Conservation (phyloP, 2,888 invertebrate species). For the Thymelicus sylvestris region DNA sequence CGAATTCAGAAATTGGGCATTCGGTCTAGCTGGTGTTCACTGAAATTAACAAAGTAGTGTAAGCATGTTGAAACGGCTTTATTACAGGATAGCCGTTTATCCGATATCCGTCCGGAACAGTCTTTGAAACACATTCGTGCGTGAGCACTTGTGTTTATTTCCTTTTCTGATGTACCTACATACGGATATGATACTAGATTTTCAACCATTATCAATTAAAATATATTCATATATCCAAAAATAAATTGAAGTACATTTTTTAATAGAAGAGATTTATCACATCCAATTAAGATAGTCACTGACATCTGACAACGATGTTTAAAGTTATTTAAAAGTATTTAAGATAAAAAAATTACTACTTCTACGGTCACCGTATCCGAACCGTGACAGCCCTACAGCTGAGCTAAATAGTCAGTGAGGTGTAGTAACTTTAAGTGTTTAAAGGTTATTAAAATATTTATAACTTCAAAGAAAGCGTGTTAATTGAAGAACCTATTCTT, state of each 20-base stretch:
- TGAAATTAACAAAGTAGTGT: slow-evolving; percentile 10
- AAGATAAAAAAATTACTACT: too few relatives aligned
- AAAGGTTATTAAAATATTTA: slow-evolving; percentile 3
- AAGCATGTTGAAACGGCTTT: slow-evolving; percentile 4
- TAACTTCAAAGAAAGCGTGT: slow-evolving; percentile 4
- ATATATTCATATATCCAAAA: background rate
- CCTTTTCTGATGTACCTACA: background rate
- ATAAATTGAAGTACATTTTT: too few relatives aligned
- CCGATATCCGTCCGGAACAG: too few relatives aligned
- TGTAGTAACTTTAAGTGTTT: slow-evolving; percentile 1
- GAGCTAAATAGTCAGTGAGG: slow-evolving; percentile 1
- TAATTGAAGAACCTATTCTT: background rate
- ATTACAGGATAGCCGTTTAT: background rate
- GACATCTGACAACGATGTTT: too few relatives aligned
- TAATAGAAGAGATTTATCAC: too few relatives aligned
- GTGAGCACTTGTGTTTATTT: background rate
- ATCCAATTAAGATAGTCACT: too few relatives aligned
- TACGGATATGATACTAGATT: background rate
- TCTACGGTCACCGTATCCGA: background rate
- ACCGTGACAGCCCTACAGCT: background rate
- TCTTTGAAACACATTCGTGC: background rate
- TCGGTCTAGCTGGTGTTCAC: too few relatives aligned
- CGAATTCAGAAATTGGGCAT: too few relatives aligned
- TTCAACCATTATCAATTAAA: background rate
- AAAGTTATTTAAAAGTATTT: too few relatives aligned